A percentile compares a stretch with the other conserved stretches of the same genome.
Conservation (phyloP, 2,113 vertebrate genomes). For the Notechis scutatus region DNA sequence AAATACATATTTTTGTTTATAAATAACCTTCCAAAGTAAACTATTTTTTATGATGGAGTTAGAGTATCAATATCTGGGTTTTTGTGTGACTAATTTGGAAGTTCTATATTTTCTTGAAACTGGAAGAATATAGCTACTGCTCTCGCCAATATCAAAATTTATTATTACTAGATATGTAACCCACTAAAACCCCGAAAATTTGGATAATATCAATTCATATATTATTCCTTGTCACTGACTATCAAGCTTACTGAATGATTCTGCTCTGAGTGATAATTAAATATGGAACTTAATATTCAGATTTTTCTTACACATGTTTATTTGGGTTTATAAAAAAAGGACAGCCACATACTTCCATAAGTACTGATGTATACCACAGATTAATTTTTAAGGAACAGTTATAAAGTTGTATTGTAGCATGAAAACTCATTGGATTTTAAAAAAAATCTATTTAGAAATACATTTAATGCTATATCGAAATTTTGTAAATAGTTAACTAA, state of each 20-base stretch:
- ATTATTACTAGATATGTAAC: background rate
- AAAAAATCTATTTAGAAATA: background rate
- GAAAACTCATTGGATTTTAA: background rate
- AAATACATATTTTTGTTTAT: background rate
- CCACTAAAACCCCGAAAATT: background rate
- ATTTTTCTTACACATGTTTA: background rate
- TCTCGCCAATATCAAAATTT: background rate
- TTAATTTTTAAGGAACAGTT: background rate
- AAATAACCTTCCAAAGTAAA: background rate
- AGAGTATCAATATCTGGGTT: background rate
- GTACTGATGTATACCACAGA: background rate
- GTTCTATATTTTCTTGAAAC: background rate
- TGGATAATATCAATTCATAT: background rate
- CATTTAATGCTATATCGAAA: background rate
- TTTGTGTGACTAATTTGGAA: background rate
- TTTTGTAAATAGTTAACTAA: background rate
- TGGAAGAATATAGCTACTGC: background rate
- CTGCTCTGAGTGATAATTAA: background rate
- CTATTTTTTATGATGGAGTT: background rate
- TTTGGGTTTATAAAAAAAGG: background rate
- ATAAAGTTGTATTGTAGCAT: background rate
- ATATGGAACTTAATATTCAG: background rate
- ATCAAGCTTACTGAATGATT: background rate
- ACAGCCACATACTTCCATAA: background rate
- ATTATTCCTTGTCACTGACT: background rate